A percentile compares a stretch with the other conserved stretches of the same genome.
These are phyloP conservation scores for Okapia johnstoni DNA, from an alignment of 2,113 vertebrate genomes.

Conservation along the genomic window DNA sequence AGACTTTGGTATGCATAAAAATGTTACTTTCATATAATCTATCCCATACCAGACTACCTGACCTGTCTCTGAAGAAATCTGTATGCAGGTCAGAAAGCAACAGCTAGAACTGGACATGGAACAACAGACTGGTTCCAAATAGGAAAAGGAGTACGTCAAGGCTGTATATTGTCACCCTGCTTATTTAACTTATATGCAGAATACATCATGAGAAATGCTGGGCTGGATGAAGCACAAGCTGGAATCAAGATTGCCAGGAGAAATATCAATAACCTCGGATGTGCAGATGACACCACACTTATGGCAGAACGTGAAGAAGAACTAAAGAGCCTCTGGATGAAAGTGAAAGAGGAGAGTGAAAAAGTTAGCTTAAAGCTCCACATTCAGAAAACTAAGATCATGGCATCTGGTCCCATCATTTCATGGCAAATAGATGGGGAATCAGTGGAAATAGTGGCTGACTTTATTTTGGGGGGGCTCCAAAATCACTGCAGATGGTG, in stretches of 20 bases:
- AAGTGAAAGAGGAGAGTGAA: background rate
- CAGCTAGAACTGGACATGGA: background rate
- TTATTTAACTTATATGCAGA: background rate
- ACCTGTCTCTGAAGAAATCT: background rate
- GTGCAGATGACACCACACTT: background rate
- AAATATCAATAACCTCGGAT: background rate
- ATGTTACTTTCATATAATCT: background rate
- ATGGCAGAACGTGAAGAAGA: background rate
- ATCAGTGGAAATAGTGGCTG: background rate
- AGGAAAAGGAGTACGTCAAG: background rate
- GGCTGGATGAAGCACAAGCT: background rate
- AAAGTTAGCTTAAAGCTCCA: background rate
- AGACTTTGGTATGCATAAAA: background rate
- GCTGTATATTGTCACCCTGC: background rate
- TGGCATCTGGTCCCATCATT: background rate
- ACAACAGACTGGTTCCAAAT: background rate
- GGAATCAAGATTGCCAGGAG: background rate
- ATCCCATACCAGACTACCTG: background rate
- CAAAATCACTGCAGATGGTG: background rate
- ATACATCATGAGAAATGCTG: background rate
- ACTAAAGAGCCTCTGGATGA: background rate
- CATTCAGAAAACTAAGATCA: background rate
- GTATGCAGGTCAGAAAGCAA: background rate
- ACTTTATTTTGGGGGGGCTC: background rate
- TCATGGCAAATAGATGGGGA: background rate